Evolutionary conservation across 2,888 invertebrate genomes (phyloP).

Genomic region (Physocephala rufipes): DNA sequence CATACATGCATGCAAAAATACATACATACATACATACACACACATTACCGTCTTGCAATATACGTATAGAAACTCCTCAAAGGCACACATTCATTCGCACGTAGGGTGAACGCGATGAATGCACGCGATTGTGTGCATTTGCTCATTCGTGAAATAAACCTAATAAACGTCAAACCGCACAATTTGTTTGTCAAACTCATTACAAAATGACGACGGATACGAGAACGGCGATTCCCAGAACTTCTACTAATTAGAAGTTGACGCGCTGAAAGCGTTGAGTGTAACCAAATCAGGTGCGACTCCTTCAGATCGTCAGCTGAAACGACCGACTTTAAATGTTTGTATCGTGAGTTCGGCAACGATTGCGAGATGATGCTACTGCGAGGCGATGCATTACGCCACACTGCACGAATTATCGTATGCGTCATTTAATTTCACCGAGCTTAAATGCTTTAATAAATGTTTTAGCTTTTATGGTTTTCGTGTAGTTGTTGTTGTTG

Average conservation of each 20-base stretch:
- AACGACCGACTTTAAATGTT: background rate
- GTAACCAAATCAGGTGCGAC: conserved; percentile 27
- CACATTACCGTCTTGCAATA: too few relatives aligned
- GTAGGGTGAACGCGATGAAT: conserved; percentile 33
- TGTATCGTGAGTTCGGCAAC: background rate
- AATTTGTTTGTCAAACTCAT: conserved; percentile 34
- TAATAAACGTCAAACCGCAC: conserved; percentile 32
- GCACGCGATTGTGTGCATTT: conserved; percentile 11
- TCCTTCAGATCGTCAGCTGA: conserved; percentile 28
- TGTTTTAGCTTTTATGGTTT: conserved; percentile 7
- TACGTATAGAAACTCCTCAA: too few relatives aligned
- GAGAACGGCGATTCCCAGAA: conserved; percentile 21
- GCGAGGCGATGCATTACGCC: background rate
- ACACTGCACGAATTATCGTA: background rate
- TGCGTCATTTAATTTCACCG: background rate
- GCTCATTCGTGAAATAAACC: conserved; percentile 20
- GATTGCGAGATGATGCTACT: background rate
- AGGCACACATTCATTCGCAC: background rate
- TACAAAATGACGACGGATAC: conserved; percentile 29
- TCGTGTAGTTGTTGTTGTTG: background rate
- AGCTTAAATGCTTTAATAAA: background rate
- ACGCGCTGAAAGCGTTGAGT: conserved; percentile 15
- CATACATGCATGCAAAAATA: too few relatives aligned
- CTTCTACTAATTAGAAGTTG: conserved; percentile 32
- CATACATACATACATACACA: conserved; percentile 7